These are phyloP conservation scores for Linurgus olivaceus DNA, from an alignment of 2,797 vertebrate species.

Conservation along the genomic window DNA sequence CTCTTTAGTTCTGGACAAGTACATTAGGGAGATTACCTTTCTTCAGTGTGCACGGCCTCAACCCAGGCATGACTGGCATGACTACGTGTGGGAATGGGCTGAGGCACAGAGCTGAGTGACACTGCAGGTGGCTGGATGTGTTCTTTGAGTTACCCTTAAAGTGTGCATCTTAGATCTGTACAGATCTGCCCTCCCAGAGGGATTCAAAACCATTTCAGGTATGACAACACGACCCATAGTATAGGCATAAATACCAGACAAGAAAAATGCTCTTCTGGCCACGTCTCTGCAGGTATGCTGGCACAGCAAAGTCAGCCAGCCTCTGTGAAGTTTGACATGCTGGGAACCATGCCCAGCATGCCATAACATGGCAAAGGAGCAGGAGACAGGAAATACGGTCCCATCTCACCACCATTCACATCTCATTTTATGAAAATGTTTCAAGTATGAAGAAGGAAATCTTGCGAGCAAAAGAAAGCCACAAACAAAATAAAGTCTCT, in stretches of 20 bases:
- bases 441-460: neutral
- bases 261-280: neutral
- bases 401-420: neutral
- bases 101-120: neutral
- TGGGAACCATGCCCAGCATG: neutral
- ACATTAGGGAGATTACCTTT: neutral
- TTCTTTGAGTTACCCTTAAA: neutral
- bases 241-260: neutral
- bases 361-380: neutral
- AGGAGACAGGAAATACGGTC: neutral
- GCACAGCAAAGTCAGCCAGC: neutral
- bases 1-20: neutral
- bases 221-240: neutral
- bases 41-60: neutral
- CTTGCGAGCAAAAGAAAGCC: neutral
- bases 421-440: neutral
- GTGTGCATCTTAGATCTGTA: neutral
- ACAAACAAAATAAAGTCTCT: neutral
- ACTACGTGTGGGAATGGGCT: rapidly evolving
- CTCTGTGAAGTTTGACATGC: neutral
- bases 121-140: rapidly evolving
- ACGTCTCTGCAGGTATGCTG: neutral
- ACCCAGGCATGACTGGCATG: neutral
- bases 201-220: neutral
- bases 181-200: neutral